phyloP scores from a whole-genome alignment of 2,888 invertebrate species.

The Ligdia adustata region DNA sequence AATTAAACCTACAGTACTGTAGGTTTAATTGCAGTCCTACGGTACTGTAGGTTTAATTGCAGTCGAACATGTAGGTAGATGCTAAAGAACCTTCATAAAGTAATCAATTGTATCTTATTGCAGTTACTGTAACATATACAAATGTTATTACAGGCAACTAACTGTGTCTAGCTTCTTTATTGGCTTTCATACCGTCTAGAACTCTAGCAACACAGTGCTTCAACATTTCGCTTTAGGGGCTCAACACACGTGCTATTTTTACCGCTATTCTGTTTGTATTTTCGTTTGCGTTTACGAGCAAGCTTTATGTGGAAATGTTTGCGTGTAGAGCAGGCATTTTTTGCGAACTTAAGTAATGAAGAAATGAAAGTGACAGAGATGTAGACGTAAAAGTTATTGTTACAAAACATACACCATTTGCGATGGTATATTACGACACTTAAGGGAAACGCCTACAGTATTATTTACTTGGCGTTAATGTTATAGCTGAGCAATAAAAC shows the following conservation, averaged over 20 bases:
- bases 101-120: no score
- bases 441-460: not conserved
- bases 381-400: constrained; percentile 23
- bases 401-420: constrained; percentile 18
- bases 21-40: no score
- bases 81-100: no score
- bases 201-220: constrained; percentile 11
- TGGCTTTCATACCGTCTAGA: constrained; percentile 6
- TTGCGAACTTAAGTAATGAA: constrained; percentile 31
- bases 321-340: constrained; percentile 25
- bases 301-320: constrained; percentile 31
- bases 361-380: constrained; percentile 25
- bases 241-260: constrained; percentile 44
- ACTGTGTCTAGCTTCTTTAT: no score
- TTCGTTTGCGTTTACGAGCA: constrained; percentile 30
- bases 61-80: no score
- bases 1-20: no score
- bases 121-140: no score
- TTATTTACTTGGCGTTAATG: not conserved
- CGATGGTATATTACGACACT: constrained; percentile 10
- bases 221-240: constrained; percentile 45
- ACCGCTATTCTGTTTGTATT: constrained; percentile 34
- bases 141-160: no score
- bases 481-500: not conserved
- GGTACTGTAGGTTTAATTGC: no score